Percentiles rank a stretch among this genome's conserved stretches.
Conservation (phyloP, 2,113 vertebrate genomes). For the Brevimyrus niger region DNA sequence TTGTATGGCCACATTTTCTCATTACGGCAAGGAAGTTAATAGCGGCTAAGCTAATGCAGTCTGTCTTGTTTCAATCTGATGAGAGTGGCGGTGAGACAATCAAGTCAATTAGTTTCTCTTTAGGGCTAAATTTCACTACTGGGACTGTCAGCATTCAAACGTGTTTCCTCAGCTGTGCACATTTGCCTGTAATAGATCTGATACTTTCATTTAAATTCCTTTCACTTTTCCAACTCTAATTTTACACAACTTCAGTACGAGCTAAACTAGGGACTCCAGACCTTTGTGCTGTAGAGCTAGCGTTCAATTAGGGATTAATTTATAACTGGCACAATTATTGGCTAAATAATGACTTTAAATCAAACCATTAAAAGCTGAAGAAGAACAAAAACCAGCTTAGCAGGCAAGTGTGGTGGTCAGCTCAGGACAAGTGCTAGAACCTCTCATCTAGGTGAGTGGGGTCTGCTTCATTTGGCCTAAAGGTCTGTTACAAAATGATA, state of each 20-base stretch:
- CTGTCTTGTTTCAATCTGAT: slow-evolving; percentile 50
- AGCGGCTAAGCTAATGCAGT: slow-evolving; percentile 52
- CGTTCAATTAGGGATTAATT: not conserved
- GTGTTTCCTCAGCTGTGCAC: slow-evolving; percentile 56
- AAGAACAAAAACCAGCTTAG: not conserved
- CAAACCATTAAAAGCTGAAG: slow-evolving; percentile 2
- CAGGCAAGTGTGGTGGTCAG: not conserved
- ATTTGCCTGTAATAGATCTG: slow-evolving; percentile 49
- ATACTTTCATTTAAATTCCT: slow-evolving; percentile 32
- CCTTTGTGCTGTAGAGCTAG: not conserved
- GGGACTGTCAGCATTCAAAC: slow-evolving; percentile 59
- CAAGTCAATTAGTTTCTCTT: slow-evolving; percentile 61
- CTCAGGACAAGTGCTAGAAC: not conserved
- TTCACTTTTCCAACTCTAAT: slow-evolving; percentile 14
- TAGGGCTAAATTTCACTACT: slow-evolving; percentile 54
- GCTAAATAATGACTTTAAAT: not conserved
- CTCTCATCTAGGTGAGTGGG: not conserved
- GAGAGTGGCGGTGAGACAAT: slow-evolving; percentile 49
- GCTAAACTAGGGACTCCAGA: not conserved
- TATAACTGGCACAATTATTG: slow-evolving; percentile 1
- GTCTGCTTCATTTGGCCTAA: not conserved
- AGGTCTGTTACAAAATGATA: slow-evolving; percentile 34
- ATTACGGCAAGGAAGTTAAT: slow-evolving; percentile 56
- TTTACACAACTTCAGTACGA: not conserved
- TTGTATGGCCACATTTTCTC: slow-evolving; percentile 47